Conservation (phyloP, 2,797 vertebrate species). For the Sebastes kiyomatsui region DNA sequence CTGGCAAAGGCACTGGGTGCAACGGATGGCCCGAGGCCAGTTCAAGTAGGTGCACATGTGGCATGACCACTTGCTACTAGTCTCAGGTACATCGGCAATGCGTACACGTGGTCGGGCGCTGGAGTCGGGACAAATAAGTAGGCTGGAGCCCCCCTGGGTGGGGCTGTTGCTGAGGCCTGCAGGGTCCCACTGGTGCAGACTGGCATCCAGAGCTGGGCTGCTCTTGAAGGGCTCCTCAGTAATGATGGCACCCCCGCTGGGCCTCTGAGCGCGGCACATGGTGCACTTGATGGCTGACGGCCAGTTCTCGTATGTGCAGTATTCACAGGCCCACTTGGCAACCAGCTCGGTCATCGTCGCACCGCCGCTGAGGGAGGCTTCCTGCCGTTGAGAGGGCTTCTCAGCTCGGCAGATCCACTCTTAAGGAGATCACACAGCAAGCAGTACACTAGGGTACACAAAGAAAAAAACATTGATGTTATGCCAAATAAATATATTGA, state of each 20-base stretch:
- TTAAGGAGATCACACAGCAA: slow-evolving; percentile 71
- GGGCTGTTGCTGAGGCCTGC: slow-evolving; percentile 82
- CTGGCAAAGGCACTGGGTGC: slow-evolving; percentile 98
- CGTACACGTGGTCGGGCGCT: slow-evolving; percentile 95
- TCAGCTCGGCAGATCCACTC: slow-evolving; percentile 74
- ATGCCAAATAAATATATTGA: slow-evolving; percentile 4
- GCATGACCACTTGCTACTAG: slow-evolving; percentile 96
- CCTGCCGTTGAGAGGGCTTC: slow-evolving; percentile 73
- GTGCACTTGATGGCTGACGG: slow-evolving; percentile 99
- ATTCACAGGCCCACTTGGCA: slow-evolving; percentile 99
- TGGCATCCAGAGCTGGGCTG: slow-evolving; percentile 88
- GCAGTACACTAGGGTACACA: slow-evolving; percentile 47
- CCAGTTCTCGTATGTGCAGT: slow-evolving; percentile 99
- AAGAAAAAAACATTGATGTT: neutral
- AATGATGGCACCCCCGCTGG: slow-evolving; percentile 93
- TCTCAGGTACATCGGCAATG: slow-evolving; percentile 87
- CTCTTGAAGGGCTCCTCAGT: slow-evolving; percentile 98
- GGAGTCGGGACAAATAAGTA: slow-evolving; percentile 97
- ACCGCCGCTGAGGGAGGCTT: slow-evolving; percentile 64
- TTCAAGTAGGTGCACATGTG: slow-evolving; percentile 99
- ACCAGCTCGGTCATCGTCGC: slow-evolving; percentile 96
- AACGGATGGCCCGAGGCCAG: slow-evolving; percentile 98
- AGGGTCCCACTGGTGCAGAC: slow-evolving; percentile 90
- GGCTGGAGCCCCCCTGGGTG: slow-evolving; percentile 87
- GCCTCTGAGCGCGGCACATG: slow-evolving; percentile 97